Evolutionary conservation across 2,113 vertebrate species (phyloP).

Genomic region (Xiphophorus maculatus): DNA sequence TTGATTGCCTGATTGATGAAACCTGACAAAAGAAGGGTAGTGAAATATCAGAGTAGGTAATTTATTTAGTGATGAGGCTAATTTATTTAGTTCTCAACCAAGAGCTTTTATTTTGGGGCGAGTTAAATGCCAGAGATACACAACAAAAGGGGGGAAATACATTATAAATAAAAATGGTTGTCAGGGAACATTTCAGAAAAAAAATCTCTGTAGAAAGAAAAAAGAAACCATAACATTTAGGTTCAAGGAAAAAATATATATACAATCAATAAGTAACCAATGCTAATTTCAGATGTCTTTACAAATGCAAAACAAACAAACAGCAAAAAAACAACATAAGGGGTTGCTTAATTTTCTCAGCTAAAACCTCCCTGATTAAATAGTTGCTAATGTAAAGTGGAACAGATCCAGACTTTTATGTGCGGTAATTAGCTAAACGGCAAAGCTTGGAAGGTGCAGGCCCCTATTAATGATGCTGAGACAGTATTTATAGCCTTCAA

Average conservation of each 20-base stretch:
- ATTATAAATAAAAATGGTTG: not conserved
- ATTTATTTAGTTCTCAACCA: conserved; percentile 11
- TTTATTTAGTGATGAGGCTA: conserved; percentile 10
- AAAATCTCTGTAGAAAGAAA: not conserved
- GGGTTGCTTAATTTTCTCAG: conserved; percentile 10
- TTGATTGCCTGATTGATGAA: conserved; percentile 50
- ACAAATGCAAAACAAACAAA: too few relatives aligned
- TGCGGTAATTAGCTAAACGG: conserved; percentile 42
- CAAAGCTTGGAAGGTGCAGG: conserved; percentile 44
- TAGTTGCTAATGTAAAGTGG: conserved; percentile 23
- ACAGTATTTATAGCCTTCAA: conserved; percentile 59
- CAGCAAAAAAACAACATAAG: not conserved
- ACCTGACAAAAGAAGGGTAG: conserved; percentile 26
- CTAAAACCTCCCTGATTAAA: conserved; percentile 41
- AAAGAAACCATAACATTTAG: not conserved
- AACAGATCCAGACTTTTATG: conserved; percentile 31
- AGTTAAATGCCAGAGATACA: conserved; percentile 5
- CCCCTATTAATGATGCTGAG: conserved; percentile 43
- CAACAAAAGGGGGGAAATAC: conserved; percentile 1
- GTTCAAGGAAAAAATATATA: not conserved
- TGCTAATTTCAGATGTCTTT: not conserved
- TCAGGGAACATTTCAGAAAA: not conserved
- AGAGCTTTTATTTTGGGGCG: conserved; percentile 1
- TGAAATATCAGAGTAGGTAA: not conserved
- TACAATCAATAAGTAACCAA: not conserved